These are phyloP conservation scores for Psittacula derbiana DNA, from an alignment of 2,797 vertebrate species.

Conservation along the genomic window DNA sequence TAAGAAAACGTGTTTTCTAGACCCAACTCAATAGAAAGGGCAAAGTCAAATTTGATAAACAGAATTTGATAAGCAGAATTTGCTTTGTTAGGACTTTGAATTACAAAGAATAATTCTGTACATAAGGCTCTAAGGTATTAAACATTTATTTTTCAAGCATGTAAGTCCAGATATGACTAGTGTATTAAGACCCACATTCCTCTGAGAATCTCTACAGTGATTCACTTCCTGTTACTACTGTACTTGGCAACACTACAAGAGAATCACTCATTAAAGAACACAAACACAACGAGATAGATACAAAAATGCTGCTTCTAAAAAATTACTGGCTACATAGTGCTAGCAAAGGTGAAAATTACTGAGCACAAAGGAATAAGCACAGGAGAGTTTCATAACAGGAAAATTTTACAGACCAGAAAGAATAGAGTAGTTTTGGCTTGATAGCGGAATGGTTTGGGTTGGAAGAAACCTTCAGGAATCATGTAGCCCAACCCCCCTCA, in stretches of 20 bases:
- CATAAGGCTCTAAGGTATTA: neutral
- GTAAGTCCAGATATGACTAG: neutral
- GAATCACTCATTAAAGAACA: neutral
- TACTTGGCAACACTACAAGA: neutral
- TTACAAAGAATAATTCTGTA: neutral
- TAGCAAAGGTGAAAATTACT: neutral
- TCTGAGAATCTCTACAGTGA: neutral
- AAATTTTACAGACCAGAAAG: neutral
- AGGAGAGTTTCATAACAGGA: neutral
- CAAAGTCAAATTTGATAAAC: neutral
- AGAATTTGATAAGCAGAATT: neutral
- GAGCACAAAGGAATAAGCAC: neutral
- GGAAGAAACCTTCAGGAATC: neutral
- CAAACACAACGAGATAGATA: neutral
- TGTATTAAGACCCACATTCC: neutral
- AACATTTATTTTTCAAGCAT: neutral
- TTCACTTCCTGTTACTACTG: neutral
- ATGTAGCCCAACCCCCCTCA: neutral
- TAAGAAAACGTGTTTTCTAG: neutral
- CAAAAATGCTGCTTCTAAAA: neutral
- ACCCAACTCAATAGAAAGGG: neutral
- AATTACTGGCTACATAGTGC: neutral
- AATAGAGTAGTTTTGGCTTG: neutral
- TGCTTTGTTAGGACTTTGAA: neutral
- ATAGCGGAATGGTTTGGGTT: neutral